These are phyloP conservation scores for Egretta garzetta DNA, from an alignment of 2,113 vertebrate species.

Conservation along the genomic window DNA sequence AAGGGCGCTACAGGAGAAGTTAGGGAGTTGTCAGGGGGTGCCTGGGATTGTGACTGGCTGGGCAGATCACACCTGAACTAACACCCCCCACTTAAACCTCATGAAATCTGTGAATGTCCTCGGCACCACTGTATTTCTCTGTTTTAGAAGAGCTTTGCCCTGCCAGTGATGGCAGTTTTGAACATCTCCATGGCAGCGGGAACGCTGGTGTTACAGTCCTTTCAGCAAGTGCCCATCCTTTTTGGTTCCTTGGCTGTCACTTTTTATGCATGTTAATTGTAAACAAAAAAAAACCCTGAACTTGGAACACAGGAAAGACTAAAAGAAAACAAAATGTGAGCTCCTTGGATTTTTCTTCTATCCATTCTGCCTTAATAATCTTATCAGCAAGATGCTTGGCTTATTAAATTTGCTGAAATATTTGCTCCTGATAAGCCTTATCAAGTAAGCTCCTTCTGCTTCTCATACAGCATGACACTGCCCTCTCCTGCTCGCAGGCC, in stretches of 20 bases:
- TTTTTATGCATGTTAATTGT: background rate
- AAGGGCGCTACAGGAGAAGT: background rate
- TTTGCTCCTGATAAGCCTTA: background rate
- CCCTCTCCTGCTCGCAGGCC: background rate
- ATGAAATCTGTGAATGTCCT: background rate
- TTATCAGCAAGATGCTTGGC: background rate
- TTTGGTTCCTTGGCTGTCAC: background rate
- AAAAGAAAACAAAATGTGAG: background rate
- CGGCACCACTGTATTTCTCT: background rate
- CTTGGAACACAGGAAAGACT: background rate
- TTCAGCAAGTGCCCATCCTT: background rate
- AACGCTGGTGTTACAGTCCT: background rate
- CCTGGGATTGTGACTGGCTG: background rate
- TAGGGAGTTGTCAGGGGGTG: fast-evolving
- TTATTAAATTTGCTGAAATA: background rate
- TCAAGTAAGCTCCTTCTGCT: fast-evolving
- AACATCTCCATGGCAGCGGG: background rate
- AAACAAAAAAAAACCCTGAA: background rate
- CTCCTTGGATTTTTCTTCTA: background rate
- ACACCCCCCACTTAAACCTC: background rate
- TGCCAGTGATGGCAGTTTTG: background rate
- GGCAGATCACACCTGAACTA: background rate
- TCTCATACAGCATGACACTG: background rate
- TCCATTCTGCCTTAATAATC: background rate
- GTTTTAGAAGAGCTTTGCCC: background rate